A percentile compares a stretch with the other conserved stretches of the same genome.
These are phyloP conservation scores for Lytechinus variegatus DNA, from an alignment of 35 echinoderm and acorn worm species.

Conservation along the genomic window DNA sequence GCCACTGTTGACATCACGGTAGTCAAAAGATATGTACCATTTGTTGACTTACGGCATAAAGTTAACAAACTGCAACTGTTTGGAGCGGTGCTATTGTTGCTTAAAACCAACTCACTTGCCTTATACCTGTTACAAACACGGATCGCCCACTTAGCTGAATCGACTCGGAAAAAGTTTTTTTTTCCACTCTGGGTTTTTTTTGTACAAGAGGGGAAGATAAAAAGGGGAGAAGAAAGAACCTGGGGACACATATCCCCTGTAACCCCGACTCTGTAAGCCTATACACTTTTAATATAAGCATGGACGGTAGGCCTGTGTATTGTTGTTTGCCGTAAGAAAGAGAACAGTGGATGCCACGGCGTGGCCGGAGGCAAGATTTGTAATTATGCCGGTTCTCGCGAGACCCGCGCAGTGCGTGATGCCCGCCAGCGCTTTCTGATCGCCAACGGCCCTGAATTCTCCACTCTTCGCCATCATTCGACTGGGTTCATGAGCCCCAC, in stretches of 20 bases:
- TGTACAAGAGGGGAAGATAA: conserved; percentile 44
- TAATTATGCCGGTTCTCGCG: conserved; percentile 83
- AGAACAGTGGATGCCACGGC: conserved; percentile 64
- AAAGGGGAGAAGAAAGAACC: conserved; percentile 63
- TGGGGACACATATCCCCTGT: conserved; percentile 62
- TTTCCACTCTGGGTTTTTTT: background rate
- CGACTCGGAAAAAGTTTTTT: conserved; percentile 9
- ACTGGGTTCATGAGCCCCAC: conserved; percentile 50
- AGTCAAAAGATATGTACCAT: conserved; percentile 33
- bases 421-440: conserved; percentile 68
- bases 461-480: conserved; percentile 67
- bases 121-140: conserved; percentile 49
- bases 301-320: conserved; percentile 75
- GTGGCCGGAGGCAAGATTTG: conserved; percentile 74
- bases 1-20: background rate
- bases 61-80: conserved; percentile 30
- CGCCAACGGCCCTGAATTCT: conserved; percentile 66
- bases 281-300: conserved; percentile 88
- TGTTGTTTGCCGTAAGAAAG: conserved; percentile 86
- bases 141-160: conserved; percentile 46
- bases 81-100: conserved; percentile 49
- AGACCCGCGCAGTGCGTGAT: conserved; percentile 79
- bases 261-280: conserved; percentile 82
- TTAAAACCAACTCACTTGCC: background rate
- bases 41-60: conserved; percentile 34